These are phyloP conservation scores for Amaurobius ferox DNA, from an alignment of 2,888 invertebrate species.

Conservation along the genomic window DNA sequence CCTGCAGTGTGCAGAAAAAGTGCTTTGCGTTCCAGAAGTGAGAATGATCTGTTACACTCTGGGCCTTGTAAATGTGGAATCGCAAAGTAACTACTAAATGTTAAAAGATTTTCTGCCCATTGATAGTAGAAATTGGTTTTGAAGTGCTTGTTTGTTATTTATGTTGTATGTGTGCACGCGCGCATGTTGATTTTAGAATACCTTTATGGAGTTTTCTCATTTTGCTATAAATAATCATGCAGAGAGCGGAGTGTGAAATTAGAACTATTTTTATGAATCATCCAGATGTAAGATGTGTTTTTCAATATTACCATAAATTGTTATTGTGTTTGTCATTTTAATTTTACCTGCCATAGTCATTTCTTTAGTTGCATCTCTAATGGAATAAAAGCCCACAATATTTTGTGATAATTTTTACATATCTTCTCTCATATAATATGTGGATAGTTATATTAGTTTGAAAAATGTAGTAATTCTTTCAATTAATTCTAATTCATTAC, in stretches of 20 bases:
- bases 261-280: background rate
- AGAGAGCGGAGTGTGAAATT: background rate
- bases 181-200: constrained; percentile 16
- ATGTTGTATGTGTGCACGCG: background rate
- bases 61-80: background rate
- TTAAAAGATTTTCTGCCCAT: background rate
- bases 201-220: constrained; percentile 10
- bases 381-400: no score
- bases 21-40: background rate
- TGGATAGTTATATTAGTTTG: no score
- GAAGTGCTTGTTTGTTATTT: constrained; percentile 24
- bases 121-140: background rate
- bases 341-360: no score
- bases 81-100: background rate
- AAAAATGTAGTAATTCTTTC: no score
- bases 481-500: no score
- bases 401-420: no score
- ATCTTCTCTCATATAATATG: no score
- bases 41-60: background rate
- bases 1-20: constrained; percentile 19
- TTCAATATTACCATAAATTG: no score
- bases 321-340: no score
- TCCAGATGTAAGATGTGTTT: background rate
- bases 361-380: no score
- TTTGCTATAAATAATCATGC: background rate